Percentiles rank a stretch among this genome's conserved stretches.
Evolutionary conservation across 2,888 invertebrate species (phyloP).

Genomic region (Cryptophagus acutangulus): DNA sequence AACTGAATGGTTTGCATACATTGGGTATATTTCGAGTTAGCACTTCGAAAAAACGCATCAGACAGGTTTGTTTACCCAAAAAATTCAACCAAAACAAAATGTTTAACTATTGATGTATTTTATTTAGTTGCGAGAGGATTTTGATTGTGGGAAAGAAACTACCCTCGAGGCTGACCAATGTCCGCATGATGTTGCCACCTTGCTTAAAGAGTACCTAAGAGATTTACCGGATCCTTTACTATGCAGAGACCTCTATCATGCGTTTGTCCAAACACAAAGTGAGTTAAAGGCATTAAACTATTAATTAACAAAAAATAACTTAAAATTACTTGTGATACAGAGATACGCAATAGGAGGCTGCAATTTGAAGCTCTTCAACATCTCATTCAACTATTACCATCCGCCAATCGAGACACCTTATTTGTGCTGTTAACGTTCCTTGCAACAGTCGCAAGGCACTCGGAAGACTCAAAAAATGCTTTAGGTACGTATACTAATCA

Average conservation of each 20-base stretch:
- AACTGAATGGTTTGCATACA: conserved; percentile 74
- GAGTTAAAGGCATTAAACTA: conserved; percentile 47
- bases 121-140: conserved; percentile 78
- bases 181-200: conserved; percentile 89
- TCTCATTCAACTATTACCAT: conserved; percentile 78
- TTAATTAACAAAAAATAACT: conserved; percentile 5
- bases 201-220: conserved; percentile 88
- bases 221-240: conserved; percentile 90
- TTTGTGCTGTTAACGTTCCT: conserved; percentile 78
- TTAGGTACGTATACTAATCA: conserved; percentile 30
- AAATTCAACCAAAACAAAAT: neutral
- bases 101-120: neutral
- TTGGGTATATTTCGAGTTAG: conserved; percentile 90
- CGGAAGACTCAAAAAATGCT: conserved; percentile 57
- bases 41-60: conserved; percentile 84
- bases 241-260: conserved; percentile 81
- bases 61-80: conserved; percentile 80
- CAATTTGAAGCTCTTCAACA: conserved; percentile 81
- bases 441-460: conserved; percentile 67
- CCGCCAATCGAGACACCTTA: conserved; percentile 85
- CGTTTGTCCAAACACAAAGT: conserved; percentile 91
- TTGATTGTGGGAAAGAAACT: conserved; percentile 74
- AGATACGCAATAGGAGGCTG: conserved; percentile 74
- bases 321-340: conserved; percentile 45
- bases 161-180: conserved; percentile 74